These are phyloP conservation scores for Tupaia tana DNA, from an alignment of 2,113 vertebrate genomes.

Conservation along the genomic window DNA sequence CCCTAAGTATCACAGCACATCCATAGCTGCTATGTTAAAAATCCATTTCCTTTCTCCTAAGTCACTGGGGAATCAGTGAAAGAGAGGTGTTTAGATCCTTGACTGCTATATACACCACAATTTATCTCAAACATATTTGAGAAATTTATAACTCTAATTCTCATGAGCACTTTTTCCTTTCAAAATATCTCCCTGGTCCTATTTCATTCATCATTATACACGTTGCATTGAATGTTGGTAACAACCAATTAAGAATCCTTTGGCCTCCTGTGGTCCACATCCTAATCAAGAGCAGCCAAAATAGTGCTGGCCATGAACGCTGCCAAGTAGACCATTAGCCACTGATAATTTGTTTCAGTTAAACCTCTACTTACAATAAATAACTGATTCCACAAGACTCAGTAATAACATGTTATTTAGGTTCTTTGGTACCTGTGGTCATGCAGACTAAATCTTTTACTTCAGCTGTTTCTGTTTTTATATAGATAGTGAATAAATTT, in stretches of 20 bases:
- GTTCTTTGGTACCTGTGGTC: background rate
- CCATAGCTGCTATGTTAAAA: background rate
- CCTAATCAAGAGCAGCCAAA: conserved; percentile 48
- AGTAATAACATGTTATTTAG: background rate
- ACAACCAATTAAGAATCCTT: conserved; percentile 22
- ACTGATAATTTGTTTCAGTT: conserved; percentile 52
- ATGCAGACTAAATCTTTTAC: background rate
- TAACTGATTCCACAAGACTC: background rate
- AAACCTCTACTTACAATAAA: conserved; percentile 30
- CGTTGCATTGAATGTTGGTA: conserved; percentile 28
- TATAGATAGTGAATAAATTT: conserved; percentile 12
- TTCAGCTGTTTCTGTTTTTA: background rate
- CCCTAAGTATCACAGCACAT: too few relatives aligned
- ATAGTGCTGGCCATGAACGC: conserved; percentile 25
- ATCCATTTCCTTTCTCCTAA: background rate
- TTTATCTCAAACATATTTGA: background rate
- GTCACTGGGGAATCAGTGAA: background rate
- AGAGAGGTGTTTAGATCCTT: background rate
- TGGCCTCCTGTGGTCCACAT: background rate
- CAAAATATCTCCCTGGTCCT: background rate
- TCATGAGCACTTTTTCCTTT: background rate
- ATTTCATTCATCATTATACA: conserved; percentile 47
- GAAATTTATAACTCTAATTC: background rate
- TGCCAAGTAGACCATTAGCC: conserved; percentile 63
- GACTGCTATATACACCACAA: background rate